Base-by-base conservation (phyloP, 2,888 invertebrate species). In the Kryphioiulus occultus region DNA sequence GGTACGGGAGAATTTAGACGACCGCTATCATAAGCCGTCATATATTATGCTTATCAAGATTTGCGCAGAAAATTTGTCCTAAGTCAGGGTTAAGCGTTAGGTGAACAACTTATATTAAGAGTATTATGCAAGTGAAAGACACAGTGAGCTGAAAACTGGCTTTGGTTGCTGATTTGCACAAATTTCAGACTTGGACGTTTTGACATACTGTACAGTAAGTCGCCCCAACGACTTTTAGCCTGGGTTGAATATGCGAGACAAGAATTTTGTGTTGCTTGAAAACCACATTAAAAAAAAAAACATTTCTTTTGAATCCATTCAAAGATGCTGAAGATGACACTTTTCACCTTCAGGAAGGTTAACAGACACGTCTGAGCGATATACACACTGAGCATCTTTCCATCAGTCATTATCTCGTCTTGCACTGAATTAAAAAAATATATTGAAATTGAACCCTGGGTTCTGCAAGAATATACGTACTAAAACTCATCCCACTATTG, bases 101-200 rank as follows among this genome's bases (percentile, higher is more conserved):
- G 68, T 68, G 68, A 68, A 68, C 15, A 68, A 68, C 68, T 68
- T 68, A n/a, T 68, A 12, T 26, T 68, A 68, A 26, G 12, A 12
- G n/a, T 68, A 12, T 68, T 68, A 68, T 68, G 68, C 68, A 68
- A 68, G 68, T 26, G 10, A 68, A 68, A 10, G n/a, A 12, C 68
- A 26, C 68, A 59, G 53, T 26, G 10, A 26, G 68, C 68, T 68
- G 1, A 68, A 68, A 68, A 68, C 68, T 26, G 68, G 68, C 68
- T 68, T 68, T 26, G 68, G 26, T 68, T 26, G 68, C 68, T 68
- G 68, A 68, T 68, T 68, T 68, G 68, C 68, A 68, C 68, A 68
- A 68, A 68, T 68, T 9, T 26, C 68, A 68, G 26, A 26, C 26
- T 68, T 2, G 68, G 9, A 26, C 26, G 26, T 68, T 22, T 68